Conservation (phyloP, 2,888 invertebrate genomes). For the Thecophora atra region DNA sequence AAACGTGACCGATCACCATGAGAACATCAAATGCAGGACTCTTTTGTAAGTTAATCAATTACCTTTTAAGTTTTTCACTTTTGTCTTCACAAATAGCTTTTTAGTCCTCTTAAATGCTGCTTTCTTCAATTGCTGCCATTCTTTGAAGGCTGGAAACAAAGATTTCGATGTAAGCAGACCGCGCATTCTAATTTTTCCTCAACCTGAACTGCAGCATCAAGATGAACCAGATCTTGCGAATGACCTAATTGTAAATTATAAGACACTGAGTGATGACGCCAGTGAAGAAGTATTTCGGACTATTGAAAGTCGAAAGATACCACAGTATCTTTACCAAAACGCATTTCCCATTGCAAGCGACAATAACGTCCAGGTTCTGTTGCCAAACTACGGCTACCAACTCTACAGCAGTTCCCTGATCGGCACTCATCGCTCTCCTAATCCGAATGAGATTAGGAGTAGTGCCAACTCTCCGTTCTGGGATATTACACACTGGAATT, state of each 20-base stretch:
- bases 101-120: neutral
- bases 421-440: constrained; percentile 41
- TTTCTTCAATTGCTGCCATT: neutral
- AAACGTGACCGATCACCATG: constrained; percentile 1
- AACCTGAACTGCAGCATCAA: constrained; percentile 44
- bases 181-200: constrained; percentile 52
- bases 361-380: constrained; percentile 52
- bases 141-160: neutral
- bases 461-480: constrained; percentile 42
- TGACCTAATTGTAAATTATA: constrained; percentile 39
- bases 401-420: constrained; percentile 49
- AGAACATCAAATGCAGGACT: neutral
- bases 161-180: constrained; percentile 39
- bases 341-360: constrained; percentile 55
- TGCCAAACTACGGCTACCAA: constrained; percentile 52
- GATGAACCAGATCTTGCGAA: constrained; percentile 25
- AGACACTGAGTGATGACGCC: constrained; percentile 48
- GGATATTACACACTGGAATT: constrained; percentile 45
- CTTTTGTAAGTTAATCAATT: neutral
- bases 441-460: constrained; percentile 36
- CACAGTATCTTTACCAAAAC: constrained; percentile 58
- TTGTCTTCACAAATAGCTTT: neutral
- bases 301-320: constrained; percentile 51
- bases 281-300: constrained; percentile 20
- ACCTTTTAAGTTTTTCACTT: neutral